Evolutionary conservation across 2,797 vertebrate species (phyloP).

Genomic region (Sebastes paucispinis): DNA sequence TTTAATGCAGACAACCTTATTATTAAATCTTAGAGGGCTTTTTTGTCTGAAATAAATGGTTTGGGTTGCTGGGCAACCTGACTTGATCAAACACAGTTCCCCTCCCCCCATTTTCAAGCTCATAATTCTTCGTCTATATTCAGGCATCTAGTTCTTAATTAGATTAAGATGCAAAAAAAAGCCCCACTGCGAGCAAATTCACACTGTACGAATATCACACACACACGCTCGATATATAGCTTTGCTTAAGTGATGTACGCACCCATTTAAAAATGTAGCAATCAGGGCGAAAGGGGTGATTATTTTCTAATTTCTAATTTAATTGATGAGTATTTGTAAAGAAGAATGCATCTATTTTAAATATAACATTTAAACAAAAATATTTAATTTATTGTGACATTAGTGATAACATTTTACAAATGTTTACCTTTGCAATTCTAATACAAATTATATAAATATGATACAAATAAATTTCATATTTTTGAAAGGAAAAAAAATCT

Average conservation of each 20-base stretch:
- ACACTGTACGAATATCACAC: conserved; percentile 6
- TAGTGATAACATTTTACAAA: neutral
- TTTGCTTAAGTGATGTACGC: neutral
- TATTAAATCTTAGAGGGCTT: conserved; percentile 64
- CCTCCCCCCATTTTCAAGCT: conserved; percentile 61
- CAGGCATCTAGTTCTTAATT: conserved; percentile 69
- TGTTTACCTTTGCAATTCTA: neutral
- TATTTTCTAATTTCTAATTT: neutral
- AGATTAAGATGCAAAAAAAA: conserved; percentile 65
- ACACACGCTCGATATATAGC: neutral
- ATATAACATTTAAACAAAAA: neutral
- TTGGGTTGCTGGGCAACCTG: conserved; percentile 68
- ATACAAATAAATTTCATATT: neutral
- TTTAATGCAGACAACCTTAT: conserved; percentile 65
- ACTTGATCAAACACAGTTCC: conserved; percentile 58
- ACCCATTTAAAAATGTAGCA: conserved; percentile 9
- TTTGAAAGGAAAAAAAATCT: neutral
- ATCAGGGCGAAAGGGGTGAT: neutral
- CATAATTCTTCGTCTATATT: conserved; percentile 73
- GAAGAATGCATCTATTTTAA: neutral
- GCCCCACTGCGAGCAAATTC: conserved; percentile 29
- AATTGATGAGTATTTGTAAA: neutral
- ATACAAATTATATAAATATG: neutral
- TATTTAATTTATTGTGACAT: neutral
- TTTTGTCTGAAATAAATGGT: conserved; percentile 62